phyloP scores from a whole-genome alignment of 1,140 invertebrate species.

The Eciton burchellii region DNA sequence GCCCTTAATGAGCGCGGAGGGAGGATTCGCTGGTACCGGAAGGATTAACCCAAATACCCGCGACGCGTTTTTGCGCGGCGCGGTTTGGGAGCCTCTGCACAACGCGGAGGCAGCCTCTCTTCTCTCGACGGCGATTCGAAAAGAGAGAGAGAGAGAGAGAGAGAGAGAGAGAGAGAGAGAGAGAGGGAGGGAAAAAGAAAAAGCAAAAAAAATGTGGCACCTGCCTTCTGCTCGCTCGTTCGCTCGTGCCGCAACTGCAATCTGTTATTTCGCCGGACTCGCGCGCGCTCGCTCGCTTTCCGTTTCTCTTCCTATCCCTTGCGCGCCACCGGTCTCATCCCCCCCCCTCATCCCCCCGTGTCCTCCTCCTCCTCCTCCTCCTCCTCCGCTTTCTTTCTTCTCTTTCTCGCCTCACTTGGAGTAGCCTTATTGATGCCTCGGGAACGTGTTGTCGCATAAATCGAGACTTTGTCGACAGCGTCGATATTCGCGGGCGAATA shows the following conservation, averaged over 20 bases:
- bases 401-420: slow-evolving; percentile 30
- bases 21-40: slow-evolving; percentile 14
- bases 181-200: no score
- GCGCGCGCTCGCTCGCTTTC: slow-evolving; percentile 39
- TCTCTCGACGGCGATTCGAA: slow-evolving; percentile 69
- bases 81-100: slow-evolving; percentile 78
- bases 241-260: slow-evolving; percentile 83
- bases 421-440: slow-evolving; percentile 63
- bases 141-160: no score
- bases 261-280: slow-evolving; percentile 79
- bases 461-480: slow-evolving; percentile 56
- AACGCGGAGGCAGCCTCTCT: slow-evolving; percentile 66
- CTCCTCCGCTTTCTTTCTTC: neutral
- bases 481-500: slow-evolving; percentile 59
- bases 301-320: slow-evolving; percentile 67
- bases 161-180: no score
- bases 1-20: slow-evolving; percentile 25
- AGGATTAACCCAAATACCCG: slow-evolving; percentile 49
- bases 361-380: slow-evolving; percentile 1
- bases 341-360: neutral
- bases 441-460: slow-evolving; percentile 60
- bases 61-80: slow-evolving; percentile 37
- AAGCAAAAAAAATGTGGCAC: slow-evolving; percentile 83
- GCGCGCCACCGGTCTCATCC: slow-evolving; percentile 15
- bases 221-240: slow-evolving; percentile 78